Evolutionary conservation across 2,888 invertebrate genomes (phyloP).

Genomic region (Embidobia sp.): DNA sequence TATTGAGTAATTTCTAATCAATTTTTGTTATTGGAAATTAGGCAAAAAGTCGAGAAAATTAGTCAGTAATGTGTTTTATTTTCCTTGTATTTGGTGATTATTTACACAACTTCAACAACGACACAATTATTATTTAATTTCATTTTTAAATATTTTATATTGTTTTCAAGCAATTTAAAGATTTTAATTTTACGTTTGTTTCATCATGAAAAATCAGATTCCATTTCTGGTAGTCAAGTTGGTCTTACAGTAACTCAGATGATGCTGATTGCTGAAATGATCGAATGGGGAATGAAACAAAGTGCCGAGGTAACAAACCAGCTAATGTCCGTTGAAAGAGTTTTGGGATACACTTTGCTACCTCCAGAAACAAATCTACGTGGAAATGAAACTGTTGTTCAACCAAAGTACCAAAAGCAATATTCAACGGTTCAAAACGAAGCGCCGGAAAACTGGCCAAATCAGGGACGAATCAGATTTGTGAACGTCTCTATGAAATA

Average conservation of each 20-base stretch:
- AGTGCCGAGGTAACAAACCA: constrained; percentile 91
- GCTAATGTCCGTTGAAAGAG: constrained; percentile 91
- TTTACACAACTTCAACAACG: no score
- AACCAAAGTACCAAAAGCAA: constrained; percentile 51
- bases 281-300: constrained; percentile 92
- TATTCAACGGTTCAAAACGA: constrained; percentile 17
- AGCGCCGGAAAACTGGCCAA: constrained; percentile 75
- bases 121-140: no score
- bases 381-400: constrained; percentile 46
- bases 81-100: no score
- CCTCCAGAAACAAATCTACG: constrained; percentile 82
- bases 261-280: constrained; percentile 82
- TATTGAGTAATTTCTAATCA: no score
- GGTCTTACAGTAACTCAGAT: constrained; percentile 82
- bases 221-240: constrained; percentile 79
- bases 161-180: no score
- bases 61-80: no score
- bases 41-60: no score
- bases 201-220: no score
- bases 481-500: constrained; percentile 81
- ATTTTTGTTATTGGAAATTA: no score
- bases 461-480: constrained; percentile 76
- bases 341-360: constrained; percentile 90
- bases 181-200: no score
- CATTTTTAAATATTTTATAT: no score